Conservation (phyloP, 92 coral and sea anemone genomes). For the Zoanthus gigantus region DNA sequence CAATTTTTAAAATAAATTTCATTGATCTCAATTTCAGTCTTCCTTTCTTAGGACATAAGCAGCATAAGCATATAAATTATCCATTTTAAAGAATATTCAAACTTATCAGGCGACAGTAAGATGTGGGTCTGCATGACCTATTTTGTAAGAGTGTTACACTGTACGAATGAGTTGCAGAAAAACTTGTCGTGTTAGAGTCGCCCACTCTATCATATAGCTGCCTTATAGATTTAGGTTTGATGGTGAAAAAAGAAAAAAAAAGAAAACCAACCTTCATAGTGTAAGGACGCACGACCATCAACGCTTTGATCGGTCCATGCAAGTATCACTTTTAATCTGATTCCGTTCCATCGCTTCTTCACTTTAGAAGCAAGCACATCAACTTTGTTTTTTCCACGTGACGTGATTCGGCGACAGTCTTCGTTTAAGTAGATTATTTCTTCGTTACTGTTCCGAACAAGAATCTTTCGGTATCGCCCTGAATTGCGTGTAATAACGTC, state of each 20-base stretch:
- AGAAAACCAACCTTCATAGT: slow-evolving; percentile 87
- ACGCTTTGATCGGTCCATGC: slow-evolving; percentile 92
- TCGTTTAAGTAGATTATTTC: slow-evolving; percentile 73
- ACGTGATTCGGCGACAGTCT: slow-evolving; percentile 90
- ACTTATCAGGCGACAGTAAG: no score
- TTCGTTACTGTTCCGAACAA: slow-evolving; percentile 84
- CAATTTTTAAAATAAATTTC: no score
- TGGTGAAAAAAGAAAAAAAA: neutral
- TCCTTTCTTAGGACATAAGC: no score
- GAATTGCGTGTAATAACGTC: slow-evolving; percentile 90
- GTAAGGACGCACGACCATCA: slow-evolving; percentile 70
- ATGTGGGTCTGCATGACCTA: neutral
- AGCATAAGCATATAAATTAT: no score
- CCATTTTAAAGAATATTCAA: no score
- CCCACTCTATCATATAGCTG: neutral
- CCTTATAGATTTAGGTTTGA: neutral
- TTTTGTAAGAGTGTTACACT: neutral
- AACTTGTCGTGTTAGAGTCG: neutral
- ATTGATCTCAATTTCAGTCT: no score
- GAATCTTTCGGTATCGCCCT: slow-evolving; percentile 84
- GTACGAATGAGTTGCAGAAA: neutral
- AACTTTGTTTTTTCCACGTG: slow-evolving; percentile 89
- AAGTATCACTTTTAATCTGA: slow-evolving; percentile 61
- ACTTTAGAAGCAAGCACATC: slow-evolving; percentile 91
- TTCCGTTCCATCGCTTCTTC: slow-evolving; percentile 63